These are phyloP conservation scores for Molothrus aeneus DNA, from an alignment of 2,797 vertebrate species.

Conservation along the genomic window DNA sequence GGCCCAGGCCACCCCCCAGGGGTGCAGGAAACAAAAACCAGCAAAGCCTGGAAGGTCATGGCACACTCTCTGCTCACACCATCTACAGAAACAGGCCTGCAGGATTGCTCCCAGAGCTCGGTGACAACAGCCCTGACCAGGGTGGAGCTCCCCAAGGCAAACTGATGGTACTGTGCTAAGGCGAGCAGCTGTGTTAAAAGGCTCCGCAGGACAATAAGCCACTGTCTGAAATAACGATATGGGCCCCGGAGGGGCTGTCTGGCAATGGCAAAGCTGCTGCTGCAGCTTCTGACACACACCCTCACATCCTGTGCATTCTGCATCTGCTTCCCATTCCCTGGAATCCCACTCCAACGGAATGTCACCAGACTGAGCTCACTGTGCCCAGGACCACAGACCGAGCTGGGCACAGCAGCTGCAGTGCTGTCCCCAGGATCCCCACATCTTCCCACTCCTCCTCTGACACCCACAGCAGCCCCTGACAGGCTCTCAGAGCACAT, in stretches of 20 bases:
- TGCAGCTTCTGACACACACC: not conserved
- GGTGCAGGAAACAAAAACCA: not conserved
- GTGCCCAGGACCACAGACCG: not conserved
- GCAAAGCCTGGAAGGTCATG: not conserved
- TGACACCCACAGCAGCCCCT: not conserved
- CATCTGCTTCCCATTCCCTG: not conserved
- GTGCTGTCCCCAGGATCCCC: not conserved
- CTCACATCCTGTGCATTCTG: not conserved
- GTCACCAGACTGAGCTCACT: not conserved
- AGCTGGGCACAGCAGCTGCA: not conserved
- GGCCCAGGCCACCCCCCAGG: not conserved
- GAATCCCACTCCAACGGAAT: not conserved
- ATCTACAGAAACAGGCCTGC: not conserved
- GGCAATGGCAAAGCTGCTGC: not conserved
- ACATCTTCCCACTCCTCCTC: not conserved
- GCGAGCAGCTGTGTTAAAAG: not conserved
- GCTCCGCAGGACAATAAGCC: not conserved
- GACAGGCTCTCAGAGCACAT: not conserved
- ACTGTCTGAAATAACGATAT: fast-evolving
- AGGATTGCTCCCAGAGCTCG: not conserved
- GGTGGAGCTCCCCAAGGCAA: not conserved
- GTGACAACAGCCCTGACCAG: not conserved
- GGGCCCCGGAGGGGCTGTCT: not conserved
- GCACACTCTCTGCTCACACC: not conserved
- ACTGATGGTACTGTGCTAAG: not conserved